Evolutionary conservation across 2,888 invertebrate genomes (phyloP), one percentile per base, ranked within the genome.

Genomic region (Drosophila leonis): DNA sequence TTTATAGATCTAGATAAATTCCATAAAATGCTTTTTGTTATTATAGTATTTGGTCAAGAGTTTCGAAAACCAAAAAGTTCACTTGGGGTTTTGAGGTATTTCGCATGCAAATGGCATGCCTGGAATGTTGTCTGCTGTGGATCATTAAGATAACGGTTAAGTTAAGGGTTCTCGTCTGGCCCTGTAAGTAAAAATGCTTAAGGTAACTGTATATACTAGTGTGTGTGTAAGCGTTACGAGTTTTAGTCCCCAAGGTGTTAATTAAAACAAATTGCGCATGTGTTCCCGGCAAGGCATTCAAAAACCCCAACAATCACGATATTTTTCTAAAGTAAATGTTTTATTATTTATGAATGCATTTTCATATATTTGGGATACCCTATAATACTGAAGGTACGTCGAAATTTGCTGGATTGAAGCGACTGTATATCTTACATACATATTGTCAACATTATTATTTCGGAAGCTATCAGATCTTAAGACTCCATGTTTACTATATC

Each of bases 191-290:
- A 37, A 29, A 48, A 48, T 37, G 64, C 35, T 35, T 41, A 41
- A 39, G 20, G 31, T 39, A 65, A 48, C 20, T 18, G 27, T 56
- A 33, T 49, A 18, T 60, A 33, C n/a, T 41, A 54, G 41, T 27
- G 41, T 61, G 48, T 31, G 20, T 20, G 35, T 61, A 37, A 9
- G 20, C 29, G 54, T 62, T 69, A 70, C 67, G 60, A 64, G 52
- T 66, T 18, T 49, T 33, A 37, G 70, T 37, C 57, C 57, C 44
- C 65, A 63, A 64, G 49, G 51, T 52, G 65, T 49, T 65, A 82
- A 83, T 80, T 87, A 75, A 71, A 66, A 72, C 57, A 80, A 80
- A 75, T 86, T 70, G 66, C 70, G 75, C 77, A 77, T 71, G 61
- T 78, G 78, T 66, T 78, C 39, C 63, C 39, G 33, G 18, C 65